Percentiles rank a stretch among this genome's conserved stretches.
Conservation (phyloP, 2,113 vertebrate genomes). For the Hippocampus guttulatus region DNA sequence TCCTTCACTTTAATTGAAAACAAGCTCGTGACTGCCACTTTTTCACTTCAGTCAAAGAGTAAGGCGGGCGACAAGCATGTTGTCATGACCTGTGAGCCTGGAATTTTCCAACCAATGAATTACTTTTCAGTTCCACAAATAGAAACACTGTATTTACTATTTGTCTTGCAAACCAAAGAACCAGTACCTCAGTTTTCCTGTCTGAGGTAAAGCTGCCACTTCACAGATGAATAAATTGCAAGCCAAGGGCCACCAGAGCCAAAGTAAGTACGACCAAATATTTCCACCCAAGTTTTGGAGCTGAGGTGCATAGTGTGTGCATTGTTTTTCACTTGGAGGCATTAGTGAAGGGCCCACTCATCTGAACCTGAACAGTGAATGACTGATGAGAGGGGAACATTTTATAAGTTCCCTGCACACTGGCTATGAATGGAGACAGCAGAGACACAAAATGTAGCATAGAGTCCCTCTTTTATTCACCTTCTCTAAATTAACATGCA, state of each 20-base stretch:
- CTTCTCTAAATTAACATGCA: conserved; percentile 8
- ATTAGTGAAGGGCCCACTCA: conserved; percentile 43
- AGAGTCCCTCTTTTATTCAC: conserved; percentile 46
- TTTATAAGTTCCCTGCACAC: conserved; percentile 51
- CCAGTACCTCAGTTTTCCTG: conserved; percentile 46
- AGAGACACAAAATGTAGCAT: conserved; percentile 25
- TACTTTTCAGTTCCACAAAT: conserved; percentile 24
- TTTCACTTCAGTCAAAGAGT: conserved; percentile 12
- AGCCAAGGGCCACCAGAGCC: conserved; percentile 52
- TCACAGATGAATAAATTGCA: conserved; percentile 64
- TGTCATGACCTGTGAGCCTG: conserved; percentile 32
- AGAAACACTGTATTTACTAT: conserved; percentile 21
- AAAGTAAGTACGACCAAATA: conserved; percentile 69
- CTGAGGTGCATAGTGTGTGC: conserved; percentile 54
- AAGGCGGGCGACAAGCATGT: conserved; percentile 36
- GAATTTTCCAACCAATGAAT: conserved; percentile 44
- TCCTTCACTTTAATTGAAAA: background rate
- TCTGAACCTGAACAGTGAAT: conserved; percentile 20
- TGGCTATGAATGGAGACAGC: conserved; percentile 28
- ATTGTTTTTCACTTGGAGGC: conserved; percentile 54
- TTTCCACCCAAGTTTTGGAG: conserved; percentile 58
- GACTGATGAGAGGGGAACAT: conserved; percentile 41
- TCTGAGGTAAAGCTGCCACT: conserved; percentile 65
- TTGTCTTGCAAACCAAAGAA: conserved; percentile 29
- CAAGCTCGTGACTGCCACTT: conserved; percentile 10